These are phyloP conservation scores for Epizoanthus scotinus DNA, from an alignment of 92 coral and sea anemone species.

Conservation along the genomic window DNA sequence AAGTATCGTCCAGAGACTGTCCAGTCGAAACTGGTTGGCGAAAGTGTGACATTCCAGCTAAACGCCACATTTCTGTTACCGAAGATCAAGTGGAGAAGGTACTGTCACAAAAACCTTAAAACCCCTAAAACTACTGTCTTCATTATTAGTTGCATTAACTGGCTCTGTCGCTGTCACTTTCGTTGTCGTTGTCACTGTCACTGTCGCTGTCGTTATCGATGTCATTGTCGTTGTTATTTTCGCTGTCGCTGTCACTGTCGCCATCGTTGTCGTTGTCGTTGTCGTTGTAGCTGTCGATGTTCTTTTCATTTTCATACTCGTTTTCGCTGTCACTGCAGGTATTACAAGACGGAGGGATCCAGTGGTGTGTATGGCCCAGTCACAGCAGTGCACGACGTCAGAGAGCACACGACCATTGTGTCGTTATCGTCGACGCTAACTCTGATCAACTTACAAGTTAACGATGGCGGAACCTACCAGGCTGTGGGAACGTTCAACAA, in stretches of 20 bases:
- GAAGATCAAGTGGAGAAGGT: constrained; percentile 19
- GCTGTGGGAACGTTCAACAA: background rate
- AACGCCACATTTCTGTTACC: constrained; percentile 2
- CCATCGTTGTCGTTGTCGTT: background rate
- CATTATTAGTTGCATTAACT: background rate
- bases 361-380: background rate
- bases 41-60: constrained; percentile 6
- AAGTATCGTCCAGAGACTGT: background rate
- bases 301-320: background rate
- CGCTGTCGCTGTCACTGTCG: background rate
- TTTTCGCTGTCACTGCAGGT: too few relatives aligned
- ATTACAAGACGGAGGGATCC: too few relatives aligned
- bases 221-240: background rate
- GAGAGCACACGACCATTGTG: background rate
- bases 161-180: background rate
- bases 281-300: background rate
- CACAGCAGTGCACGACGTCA: background rate
- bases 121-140: background rate
- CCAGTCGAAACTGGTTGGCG: constrained; percentile 22
- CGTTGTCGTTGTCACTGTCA: background rate
- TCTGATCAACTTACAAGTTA: background rate
- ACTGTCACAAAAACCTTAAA: background rate
- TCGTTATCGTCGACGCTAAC: constrained; percentile 10
- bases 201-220: too few relatives aligned
- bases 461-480: constrained; percentile 7